A percentile compares a stretch with the other conserved stretches of the same genome.
phyloP scores from a whole-genome alignment of 2,888 invertebrate species.

The Coecobrya sp. region DNA sequence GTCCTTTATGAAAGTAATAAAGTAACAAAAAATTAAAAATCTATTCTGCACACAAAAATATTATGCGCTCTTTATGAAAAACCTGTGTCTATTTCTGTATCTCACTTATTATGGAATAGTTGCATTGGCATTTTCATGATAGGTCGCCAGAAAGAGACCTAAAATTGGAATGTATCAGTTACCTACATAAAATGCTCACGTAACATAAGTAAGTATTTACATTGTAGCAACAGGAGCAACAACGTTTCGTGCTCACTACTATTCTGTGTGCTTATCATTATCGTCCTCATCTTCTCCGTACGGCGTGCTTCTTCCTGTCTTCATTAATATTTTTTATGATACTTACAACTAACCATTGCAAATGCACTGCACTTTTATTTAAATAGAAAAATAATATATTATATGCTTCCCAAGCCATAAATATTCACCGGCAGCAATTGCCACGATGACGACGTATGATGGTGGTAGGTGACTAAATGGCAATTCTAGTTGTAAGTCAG shows the following conservation, averaged over 20 bases:
- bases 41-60: not conserved
- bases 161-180: slow-evolving; percentile 24
- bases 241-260: not conserved
- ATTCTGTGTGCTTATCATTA: no score
- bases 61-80: not conserved
- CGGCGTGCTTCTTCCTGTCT: not conserved
- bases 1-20: no score
- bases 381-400: no score
- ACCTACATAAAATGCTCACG: not conserved
- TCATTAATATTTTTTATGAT: slow-evolving; percentile 3
- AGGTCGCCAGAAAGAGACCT: slow-evolving; percentile 3
- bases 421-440: no score
- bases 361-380: no score
- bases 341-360: not conserved
- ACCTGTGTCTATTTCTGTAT: not conserved
- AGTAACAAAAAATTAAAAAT: not conserved
- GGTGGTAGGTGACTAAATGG: not conserved
- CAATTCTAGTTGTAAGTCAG: not conserved
- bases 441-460: no score
- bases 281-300: not conserved
- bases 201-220: no score
- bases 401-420: not conserved
- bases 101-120: not conserved
- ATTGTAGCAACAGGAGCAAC: not conserved
- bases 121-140: not conserved